Conservation (phyloP, 2,888 invertebrate species). For the Theretra japonica region DNA sequence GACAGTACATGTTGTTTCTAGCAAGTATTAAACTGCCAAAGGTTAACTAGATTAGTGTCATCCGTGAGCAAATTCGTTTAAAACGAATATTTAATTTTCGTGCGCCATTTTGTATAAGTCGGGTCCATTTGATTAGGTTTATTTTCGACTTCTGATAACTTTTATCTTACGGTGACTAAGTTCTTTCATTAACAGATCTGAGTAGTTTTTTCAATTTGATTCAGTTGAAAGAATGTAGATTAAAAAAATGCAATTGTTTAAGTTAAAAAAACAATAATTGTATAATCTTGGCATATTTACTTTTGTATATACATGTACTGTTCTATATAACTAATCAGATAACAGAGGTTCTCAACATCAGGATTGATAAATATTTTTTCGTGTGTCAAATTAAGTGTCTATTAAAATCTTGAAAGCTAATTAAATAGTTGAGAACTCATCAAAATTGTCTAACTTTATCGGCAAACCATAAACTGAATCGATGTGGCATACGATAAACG, state of each 20-base stretch:
- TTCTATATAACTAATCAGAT: background rate
- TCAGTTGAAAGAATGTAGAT: too few relatives aligned
- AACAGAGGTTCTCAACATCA: background rate
- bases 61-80: too few relatives aligned
- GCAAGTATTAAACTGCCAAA: background rate
- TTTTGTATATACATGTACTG: background rate
- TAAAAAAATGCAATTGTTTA: background rate
- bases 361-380: background rate
- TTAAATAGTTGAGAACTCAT: background rate
- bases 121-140: too few relatives aligned
- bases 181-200: too few relatives aligned
- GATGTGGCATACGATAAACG: conserved; percentile 3
- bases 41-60: background rate
- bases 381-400: background rate
- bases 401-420: too few relatives aligned
- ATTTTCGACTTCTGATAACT: too few relatives aligned
- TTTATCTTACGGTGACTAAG: too few relatives aligned
- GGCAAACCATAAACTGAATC: background rate
- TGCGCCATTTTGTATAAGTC: too few relatives aligned
- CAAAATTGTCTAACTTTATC: background rate
- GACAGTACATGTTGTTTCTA: background rate
- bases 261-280: background rate
- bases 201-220: too few relatives aligned
- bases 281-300: background rate
- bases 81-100: too few relatives aligned